Evolutionary conservation across 92 coral and sea anemone species (phyloP).

Genomic region (Chrysogorgia sp.): DNA sequence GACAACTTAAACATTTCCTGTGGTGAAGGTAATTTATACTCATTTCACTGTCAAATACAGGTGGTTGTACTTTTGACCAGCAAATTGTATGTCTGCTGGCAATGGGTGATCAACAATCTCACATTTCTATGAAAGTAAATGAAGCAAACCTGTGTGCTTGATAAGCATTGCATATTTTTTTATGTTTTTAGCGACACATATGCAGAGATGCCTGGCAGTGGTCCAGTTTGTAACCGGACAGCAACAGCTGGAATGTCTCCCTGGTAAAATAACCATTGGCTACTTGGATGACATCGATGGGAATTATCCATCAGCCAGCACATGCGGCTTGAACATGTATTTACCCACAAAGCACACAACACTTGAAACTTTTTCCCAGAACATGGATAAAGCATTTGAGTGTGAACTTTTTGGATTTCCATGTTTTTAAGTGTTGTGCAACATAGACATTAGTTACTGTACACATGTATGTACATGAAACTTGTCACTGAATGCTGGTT

Average conservation of each 20-base stretch:
- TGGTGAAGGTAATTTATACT: not conserved
- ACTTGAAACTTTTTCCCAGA: not conserved
- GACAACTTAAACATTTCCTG: not conserved
- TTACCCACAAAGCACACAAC: slow-evolving; percentile 1
- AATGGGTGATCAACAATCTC: too few relatives aligned
- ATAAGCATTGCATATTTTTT: not conserved
- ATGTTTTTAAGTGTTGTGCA: not conserved
- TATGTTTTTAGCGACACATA: not conserved
- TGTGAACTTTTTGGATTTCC: slow-evolving; percentile 15
- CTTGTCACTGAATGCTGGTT: too few relatives aligned
- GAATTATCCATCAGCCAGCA: slow-evolving; percentile 2
- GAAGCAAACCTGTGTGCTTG: not conserved
- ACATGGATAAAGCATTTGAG: slow-evolving; percentile 23
- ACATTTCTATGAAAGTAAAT: not conserved
- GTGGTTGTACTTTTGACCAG: too few relatives aligned
- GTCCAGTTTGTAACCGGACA: slow-evolving; percentile 17
- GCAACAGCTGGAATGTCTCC: not conserved
- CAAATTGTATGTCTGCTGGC: too few relatives aligned
- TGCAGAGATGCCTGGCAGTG: not conserved
- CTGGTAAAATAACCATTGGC: not conserved
- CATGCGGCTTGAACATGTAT: not conserved
- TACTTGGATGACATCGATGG: not conserved
- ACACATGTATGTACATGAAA: too few relatives aligned
- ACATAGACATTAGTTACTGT: too few relatives aligned
- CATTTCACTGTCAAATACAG: too few relatives aligned